phyloP scores from a whole-genome alignment of 2,113 vertebrate species.

The Cavia aperea region DNA sequence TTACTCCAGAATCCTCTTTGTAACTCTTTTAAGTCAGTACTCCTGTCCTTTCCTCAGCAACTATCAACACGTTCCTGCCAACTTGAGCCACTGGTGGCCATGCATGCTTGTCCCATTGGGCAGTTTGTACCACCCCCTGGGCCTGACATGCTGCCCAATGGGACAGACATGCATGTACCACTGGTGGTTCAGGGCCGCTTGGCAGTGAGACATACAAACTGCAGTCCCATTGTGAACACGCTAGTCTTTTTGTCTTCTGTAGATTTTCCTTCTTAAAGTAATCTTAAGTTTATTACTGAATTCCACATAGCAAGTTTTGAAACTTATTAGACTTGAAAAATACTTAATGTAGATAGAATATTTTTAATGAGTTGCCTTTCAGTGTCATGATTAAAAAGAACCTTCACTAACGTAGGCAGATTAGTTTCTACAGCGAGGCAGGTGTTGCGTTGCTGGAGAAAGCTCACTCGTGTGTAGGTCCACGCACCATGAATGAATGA shows the following conservation, averaged over 20 bases:
- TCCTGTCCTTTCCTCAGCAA: not conserved
- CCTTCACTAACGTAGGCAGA: not conserved
- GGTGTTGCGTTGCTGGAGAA: not conserved
- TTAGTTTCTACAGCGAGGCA: not conserved
- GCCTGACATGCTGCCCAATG: not conserved
- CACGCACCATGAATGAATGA: not conserved
- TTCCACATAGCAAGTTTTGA: not conserved
- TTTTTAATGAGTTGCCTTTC: not conserved
- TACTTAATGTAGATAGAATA: not conserved
- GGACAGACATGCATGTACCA: not conserved
- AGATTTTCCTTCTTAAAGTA: conserved; percentile 4
- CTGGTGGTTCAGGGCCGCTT: not conserved
- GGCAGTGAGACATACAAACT: not conserved
- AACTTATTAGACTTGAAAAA: conserved; percentile 5
- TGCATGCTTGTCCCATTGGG: not conserved
- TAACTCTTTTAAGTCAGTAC: not conserved
- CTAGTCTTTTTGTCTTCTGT: not conserved
- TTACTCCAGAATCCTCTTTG: not conserved
- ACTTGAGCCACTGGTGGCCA: not conserved
- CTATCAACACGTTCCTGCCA: not conserved
- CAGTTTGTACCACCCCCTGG: not conserved
- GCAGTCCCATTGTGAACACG: not conserved
- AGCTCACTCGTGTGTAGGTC: not conserved
- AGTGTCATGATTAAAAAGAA: not conserved
- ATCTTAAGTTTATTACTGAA: conserved; percentile 1